Percentiles rank a stretch among this genome's conserved stretches.
These are phyloP conservation scores for Hyposoter didymator DNA, from an alignment of 2,888 invertebrate species.

Conservation along the genomic window DNA sequence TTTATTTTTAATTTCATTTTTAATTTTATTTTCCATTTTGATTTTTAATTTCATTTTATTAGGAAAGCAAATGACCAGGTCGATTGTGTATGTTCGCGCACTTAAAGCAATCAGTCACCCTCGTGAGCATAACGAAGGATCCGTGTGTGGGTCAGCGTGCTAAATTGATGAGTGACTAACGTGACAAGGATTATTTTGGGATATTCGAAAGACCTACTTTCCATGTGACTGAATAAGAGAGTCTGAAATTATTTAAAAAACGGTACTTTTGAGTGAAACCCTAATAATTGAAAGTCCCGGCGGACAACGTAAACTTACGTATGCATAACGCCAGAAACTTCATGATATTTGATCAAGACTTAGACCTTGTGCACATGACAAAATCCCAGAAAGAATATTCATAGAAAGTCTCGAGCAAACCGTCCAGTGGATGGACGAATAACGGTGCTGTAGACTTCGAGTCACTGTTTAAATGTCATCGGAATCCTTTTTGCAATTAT, in stretches of 20 bases:
- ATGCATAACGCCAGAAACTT: background rate
- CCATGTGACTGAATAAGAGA: background rate
- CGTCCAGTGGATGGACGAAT: too few relatives aligned
- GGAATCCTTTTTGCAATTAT: too few relatives aligned
- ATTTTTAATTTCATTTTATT: too few relatives aligned
- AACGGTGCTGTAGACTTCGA: too few relatives aligned
- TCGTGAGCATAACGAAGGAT: background rate
- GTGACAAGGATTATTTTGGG: background rate
- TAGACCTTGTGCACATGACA: background rate
- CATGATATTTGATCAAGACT: background rate
- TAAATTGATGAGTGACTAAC: slow-evolving; percentile 6
- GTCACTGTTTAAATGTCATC: too few relatives aligned
- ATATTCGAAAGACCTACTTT: slow-evolving; percentile 10
- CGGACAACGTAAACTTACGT: background rate
- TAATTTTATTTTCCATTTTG: background rate
- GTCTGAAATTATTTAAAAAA: background rate
- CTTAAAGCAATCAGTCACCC: background rate
- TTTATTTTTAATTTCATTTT: background rate
- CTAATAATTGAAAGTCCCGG: background rate
- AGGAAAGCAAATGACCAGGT: background rate
- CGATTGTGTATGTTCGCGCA: background rate
- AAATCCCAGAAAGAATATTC: background rate
- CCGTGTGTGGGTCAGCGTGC: background rate
- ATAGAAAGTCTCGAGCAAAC: slow-evolving; percentile 1
- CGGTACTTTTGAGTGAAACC: background rate